phyloP scores from a whole-genome alignment of 2,888 invertebrate genomes.

The Synanthedon myopaeformis region DNA sequence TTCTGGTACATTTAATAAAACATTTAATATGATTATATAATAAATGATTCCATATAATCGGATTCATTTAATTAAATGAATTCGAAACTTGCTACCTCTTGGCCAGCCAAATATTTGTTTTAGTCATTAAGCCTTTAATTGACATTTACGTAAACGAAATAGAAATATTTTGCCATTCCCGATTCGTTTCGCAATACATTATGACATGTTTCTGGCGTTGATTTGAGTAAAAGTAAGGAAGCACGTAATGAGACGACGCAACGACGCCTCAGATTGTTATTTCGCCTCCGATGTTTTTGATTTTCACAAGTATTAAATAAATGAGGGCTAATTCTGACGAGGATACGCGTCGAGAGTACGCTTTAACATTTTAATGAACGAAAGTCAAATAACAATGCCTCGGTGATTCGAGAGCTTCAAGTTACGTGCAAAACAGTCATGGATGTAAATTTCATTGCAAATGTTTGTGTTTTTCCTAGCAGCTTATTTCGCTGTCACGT shows the following conservation, averaged over 20 bases:
- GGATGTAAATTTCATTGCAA: slow-evolving; percentile 5
- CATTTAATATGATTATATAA: no score
- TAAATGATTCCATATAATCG: no score
- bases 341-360: slow-evolving; percentile 27
- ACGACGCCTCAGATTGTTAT: slow-evolving; percentile 42
- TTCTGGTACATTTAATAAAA: no score
- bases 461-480: neutral
- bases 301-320: slow-evolving; percentile 53
- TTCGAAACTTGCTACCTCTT: no score
- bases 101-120: no score
- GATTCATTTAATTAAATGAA: no score
- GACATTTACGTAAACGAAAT: no score
- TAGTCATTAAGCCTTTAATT: no score
- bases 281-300: slow-evolving; percentile 27
- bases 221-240: slow-evolving; percentile 23
- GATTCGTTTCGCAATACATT: neutral
- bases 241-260: slow-evolving; percentile 25
- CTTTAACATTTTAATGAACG: slow-evolving; percentile 34
- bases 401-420: slow-evolving; percentile 25
- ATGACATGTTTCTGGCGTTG: slow-evolving; percentile 5
- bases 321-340: slow-evolving; percentile 38
- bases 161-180: no score
- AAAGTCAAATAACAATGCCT: slow-evolving; percentile 27
- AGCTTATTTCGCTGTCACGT: neutral
- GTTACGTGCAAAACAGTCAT: slow-evolving; percentile 7